These are phyloP conservation scores for Allophyes oxyacanthae DNA, from an alignment of 2,888 invertebrate species.

Conservation along the genomic window DNA sequence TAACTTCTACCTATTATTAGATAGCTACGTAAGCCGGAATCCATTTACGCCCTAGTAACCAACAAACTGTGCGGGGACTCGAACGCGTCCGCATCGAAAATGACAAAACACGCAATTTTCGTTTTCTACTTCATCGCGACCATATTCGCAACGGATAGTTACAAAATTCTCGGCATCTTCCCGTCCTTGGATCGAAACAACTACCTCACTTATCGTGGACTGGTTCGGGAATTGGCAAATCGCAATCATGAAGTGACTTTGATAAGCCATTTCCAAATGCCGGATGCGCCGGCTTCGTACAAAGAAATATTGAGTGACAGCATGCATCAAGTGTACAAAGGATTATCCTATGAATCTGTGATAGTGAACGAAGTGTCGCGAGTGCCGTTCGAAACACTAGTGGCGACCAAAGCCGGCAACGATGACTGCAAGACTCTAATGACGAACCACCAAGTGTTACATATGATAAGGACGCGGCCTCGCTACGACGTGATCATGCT, in stretches of 20 bases:
- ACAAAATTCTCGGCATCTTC: slow-evolving; percentile 88
- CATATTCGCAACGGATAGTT: slow-evolving; percentile 72
- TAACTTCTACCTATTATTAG: slow-evolving; percentile 86
- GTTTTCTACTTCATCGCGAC: slow-evolving; percentile 71
- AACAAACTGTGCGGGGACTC: slow-evolving; percentile 72
- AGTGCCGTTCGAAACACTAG: slow-evolving; percentile 84
- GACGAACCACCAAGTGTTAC: slow-evolving; percentile 85
- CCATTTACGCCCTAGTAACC: slow-evolving; percentile 83
- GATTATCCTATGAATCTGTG: slow-evolving; percentile 84
- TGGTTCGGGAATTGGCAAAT: slow-evolving; percentile 85
- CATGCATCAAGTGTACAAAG: slow-evolving; percentile 75
- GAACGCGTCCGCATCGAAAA: slow-evolving; percentile 76
- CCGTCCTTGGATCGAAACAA: slow-evolving; percentile 87
- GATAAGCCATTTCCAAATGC: slow-evolving; percentile 85
- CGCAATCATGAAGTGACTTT: slow-evolving; percentile 88
- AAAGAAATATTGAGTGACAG: slow-evolving; percentile 85
- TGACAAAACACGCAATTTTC: slow-evolving; percentile 71
- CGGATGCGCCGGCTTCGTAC: slow-evolving; percentile 84
- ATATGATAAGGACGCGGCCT: slow-evolving; percentile 84
- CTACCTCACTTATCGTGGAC: slow-evolving; percentile 83
- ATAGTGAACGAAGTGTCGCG: slow-evolving; percentile 84
- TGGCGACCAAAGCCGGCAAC: slow-evolving; percentile 84
- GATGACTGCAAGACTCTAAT: slow-evolving; percentile 86
- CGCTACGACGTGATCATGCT: slow-evolving; percentile 92
- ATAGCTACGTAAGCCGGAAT: slow-evolving; percentile 75